Percentiles rank a stretch among this genome's conserved stretches.
phyloP scores from a whole-genome alignment of 1,140 invertebrate species.

The Homalodisca vitripennis region DNA sequence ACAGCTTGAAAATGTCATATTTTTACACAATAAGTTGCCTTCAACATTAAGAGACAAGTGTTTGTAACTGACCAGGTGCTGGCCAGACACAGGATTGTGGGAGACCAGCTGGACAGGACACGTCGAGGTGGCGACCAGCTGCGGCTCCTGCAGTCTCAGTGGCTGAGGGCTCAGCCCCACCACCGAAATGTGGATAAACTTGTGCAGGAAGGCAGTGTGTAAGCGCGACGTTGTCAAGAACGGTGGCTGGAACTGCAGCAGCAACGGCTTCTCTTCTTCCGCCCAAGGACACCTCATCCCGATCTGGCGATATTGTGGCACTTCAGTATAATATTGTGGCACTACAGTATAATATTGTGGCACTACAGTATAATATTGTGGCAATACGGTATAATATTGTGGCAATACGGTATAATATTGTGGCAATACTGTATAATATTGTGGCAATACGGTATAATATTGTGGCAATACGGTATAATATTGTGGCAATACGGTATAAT shows the following conservation, averaged over 20 bases:
- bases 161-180: constrained; percentile 62
- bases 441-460: no score
- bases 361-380: no score
- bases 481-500: no score
- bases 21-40: no score
- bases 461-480: no score
- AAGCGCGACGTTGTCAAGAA: constrained; percentile 75
- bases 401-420: no score
- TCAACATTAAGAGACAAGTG: not conserved
- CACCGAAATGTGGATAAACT: constrained; percentile 77
- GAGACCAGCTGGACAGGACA: constrained; percentile 32
- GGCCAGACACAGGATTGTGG: constrained; percentile 33
- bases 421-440: no score
- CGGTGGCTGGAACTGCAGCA: constrained; percentile 77
- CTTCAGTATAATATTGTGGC: no score
- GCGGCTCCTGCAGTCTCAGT: constrained; percentile 55
- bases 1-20: no score
- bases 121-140: constrained; percentile 42
- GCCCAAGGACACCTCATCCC: constrained; percentile 74
- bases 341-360: no score
- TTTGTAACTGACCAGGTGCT: constrained; percentile 40
- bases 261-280: constrained; percentile 62
- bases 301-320: constrained; percentile 56
- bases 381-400: no score
- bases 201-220: constrained; percentile 76